A percentile compares a stretch with the other conserved stretches of the same genome.
Evolutionary conservation across 2,888 invertebrate species (phyloP).

Genomic region (Melanchra persicariae): DNA sequence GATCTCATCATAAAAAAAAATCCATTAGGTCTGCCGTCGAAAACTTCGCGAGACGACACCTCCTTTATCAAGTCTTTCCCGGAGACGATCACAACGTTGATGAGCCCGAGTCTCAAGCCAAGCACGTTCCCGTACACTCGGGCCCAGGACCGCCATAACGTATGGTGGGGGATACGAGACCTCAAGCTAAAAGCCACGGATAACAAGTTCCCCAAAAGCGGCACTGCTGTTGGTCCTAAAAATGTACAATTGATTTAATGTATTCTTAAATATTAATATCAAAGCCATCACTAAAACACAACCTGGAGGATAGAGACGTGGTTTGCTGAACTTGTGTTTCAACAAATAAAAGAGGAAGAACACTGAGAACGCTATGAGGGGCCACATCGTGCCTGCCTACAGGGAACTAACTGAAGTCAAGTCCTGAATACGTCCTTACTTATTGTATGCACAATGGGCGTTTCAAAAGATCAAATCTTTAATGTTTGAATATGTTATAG

Average conservation of each 20-base stretch:
- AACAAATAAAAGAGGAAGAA: conserved; percentile 62
- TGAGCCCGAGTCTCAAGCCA: conserved; percentile 92
- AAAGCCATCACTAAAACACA: conserved; percentile 12
- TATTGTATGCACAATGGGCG: conserved; percentile 36
- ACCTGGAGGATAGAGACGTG: conserved; percentile 74
- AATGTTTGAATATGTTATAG: conserved; percentile 37
- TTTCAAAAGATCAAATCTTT: conserved; percentile 60
- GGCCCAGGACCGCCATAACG: conserved; percentile 91
- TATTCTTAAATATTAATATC: background rate
- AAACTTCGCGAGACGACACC: conserved; percentile 91
- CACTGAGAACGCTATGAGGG: conserved; percentile 56
- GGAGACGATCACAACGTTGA: conserved; percentile 92
- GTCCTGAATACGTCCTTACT: conserved; percentile 42
- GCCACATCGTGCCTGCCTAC: conserved; percentile 66
- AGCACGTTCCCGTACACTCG: conserved; percentile 92
- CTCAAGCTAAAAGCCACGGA: conserved; percentile 78
- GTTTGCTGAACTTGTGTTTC: conserved; percentile 53
- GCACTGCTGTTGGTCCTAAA: conserved; percentile 82
- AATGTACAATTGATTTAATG: conserved; percentile 41
- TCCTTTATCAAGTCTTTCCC: conserved; percentile 92
- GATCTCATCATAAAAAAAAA: conserved; percentile 93
- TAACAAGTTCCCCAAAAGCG: conserved; percentile 83
- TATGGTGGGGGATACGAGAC: conserved; percentile 86
- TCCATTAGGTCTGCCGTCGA: conserved; percentile 93
- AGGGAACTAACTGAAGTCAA: conserved; percentile 45